phyloP scores from a whole-genome alignment of 2,888 invertebrate genomes.

The Lasius platythorax region DNA sequence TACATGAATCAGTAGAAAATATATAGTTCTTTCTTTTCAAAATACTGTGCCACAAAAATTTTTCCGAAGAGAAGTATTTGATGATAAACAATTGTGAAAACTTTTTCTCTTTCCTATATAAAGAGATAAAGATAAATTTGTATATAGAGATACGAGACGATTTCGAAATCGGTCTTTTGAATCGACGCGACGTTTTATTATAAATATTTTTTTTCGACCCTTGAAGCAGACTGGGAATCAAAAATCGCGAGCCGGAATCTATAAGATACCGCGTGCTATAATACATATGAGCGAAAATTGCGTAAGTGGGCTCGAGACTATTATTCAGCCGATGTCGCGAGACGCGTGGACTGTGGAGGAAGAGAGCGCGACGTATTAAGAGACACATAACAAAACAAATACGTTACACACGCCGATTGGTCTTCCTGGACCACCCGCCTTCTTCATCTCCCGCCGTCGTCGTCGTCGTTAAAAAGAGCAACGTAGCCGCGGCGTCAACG shows the following conservation, averaged over 20 bases:
- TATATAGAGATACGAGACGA: not conserved
- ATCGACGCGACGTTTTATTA: not conserved
- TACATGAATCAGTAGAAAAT: not conserved
- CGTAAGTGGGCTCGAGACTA: conserved; percentile 11
- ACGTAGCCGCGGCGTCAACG: conserved; percentile 25
- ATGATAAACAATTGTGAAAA: not conserved
- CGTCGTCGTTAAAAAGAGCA: conserved; percentile 15
- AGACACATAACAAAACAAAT: conserved; percentile 37
- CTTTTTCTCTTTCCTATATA: not conserved
- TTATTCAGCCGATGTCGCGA: conserved; percentile 1
- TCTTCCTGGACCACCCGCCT: not conserved
- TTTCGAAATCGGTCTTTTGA: not conserved
- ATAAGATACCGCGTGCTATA: conserved; percentile 1
- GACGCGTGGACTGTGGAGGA: not conserved
- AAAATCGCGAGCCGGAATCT: not conserved
- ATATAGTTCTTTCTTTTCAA: not conserved
- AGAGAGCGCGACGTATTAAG: conserved; percentile 4
- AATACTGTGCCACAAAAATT: not conserved
- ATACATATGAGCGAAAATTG: conserved; percentile 20
- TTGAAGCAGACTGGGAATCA: not conserved
- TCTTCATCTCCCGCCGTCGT: not conserved
- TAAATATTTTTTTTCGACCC: not conserved
- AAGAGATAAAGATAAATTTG: not conserved
- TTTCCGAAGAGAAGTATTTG: not conserved
- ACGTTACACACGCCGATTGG: conserved; percentile 33